Base-by-base conservation (phyloP, 2,888 invertebrate species). In the Tipula unca region DNA sequence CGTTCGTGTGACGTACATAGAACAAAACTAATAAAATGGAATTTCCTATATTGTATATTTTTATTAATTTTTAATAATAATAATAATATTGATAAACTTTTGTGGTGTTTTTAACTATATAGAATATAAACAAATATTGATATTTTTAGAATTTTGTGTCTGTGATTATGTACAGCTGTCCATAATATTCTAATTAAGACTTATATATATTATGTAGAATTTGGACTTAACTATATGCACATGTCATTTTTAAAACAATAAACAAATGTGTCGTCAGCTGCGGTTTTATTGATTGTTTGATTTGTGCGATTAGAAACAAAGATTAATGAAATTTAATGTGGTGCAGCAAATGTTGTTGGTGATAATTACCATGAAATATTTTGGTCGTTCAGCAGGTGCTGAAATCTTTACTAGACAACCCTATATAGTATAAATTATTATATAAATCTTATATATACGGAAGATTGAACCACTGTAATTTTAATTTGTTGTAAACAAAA, bases 161-260 rank as follows among this genome's bases (percentile, higher is more conserved):
- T 69, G 69, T 69, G 69, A 69, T 69, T 69, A 69, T 69, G 69
- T 69, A 25, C 69, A 69, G 69, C 69, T 69, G 69, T 69, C 69
- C n/a, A n/a, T 69, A 69, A n/a, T 25, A 69, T 69, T 69, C 69
- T 69, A 69, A 69, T 69, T 69, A 69, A 69, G 69, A 25, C 69
- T 69, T 48, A 6, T 48, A 14, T 48, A 17, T 10, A 10, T n/a
- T 48, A 8, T 48, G 5, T 69, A 69, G 69, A 69, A 69, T 69
- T 69, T 69, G 69, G 25, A 69, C 69, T 69, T 69, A 69, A 25
- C 69, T 25, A 1, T 32, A 25, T 69, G 69, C 69, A 69, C 69
- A 69, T 69, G 25, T 69, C 25, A 25, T 25, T 20, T 69, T 13
- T 17, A 54, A 17, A 17, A 4, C 39, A 39, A 39, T 10, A n/a